phyloP scores from a whole-genome alignment of 30 jellyfish, hydroid and myxozoan species.

The Hydractinia echinata region DNA sequence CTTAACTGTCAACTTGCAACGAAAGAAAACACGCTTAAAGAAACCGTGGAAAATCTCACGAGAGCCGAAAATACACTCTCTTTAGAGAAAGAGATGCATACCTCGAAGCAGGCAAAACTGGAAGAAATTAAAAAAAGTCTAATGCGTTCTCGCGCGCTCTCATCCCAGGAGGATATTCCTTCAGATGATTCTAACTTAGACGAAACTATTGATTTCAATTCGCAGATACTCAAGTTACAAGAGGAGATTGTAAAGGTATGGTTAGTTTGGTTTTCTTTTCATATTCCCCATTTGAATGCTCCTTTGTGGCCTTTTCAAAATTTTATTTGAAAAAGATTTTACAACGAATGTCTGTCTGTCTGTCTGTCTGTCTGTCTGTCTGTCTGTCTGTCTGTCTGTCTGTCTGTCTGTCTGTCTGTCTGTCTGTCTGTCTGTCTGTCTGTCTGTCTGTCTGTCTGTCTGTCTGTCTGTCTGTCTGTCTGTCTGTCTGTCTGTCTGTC shows the following conservation, averaged over 20 bases:
- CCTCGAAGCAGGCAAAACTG: conserved; percentile 20
- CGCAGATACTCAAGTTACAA: conserved; percentile 32
- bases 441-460: too few species aligned
- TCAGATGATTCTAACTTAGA: conserved; percentile 18
- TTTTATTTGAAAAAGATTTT: too few species aligned
- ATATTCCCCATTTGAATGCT: neutral
- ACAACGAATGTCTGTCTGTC: too few species aligned
- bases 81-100: conserved; percentile 21
- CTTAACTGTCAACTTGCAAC: neutral
- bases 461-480: too few species aligned
- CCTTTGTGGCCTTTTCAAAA: neutral
- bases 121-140: conserved; percentile 20
- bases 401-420: too few species aligned
- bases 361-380: too few species aligned
- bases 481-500: too few species aligned
- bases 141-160: neutral
- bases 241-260: conserved; percentile 33
- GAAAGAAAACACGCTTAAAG: conserved; percentile 9
- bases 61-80: neutral
- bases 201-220: conserved; percentile 30
- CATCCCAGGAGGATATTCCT: neutral
- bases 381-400: too few species aligned
- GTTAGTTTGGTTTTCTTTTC: neutral
- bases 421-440: too few species aligned
- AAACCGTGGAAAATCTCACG: neutral